phyloP scores from a whole-genome alignment of 1,140 invertebrate species.

The Pogonomyrmex californicus region DNA sequence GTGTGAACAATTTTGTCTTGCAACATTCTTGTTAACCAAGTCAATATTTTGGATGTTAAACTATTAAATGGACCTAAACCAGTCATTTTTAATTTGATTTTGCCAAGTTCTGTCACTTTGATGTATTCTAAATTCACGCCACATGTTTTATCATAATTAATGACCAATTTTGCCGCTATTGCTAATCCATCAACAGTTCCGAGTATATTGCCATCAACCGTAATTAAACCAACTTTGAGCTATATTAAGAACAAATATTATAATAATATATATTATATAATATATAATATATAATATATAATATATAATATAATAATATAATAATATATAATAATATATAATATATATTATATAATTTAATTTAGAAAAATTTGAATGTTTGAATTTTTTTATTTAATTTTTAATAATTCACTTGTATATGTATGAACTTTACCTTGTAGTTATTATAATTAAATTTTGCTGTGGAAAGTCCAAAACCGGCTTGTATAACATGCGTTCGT shows the following conservation, averaged over 20 bases:
- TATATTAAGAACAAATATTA: conserved; percentile 55
- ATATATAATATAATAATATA: neutral
- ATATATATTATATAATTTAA: neutral
- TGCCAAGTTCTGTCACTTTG: conserved; percentile 53
- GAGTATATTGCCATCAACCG: conserved; percentile 64
- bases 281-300: neutral
- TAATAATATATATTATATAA: neutral
- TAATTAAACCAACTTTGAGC: conserved; percentile 69
- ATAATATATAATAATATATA: neutral
- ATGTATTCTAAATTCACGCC: conserved; percentile 38
- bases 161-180: conserved; percentile 47
- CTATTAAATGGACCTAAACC: conserved; percentile 60
- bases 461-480: conserved; percentile 63
- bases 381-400: neutral
- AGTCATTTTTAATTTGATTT: conserved; percentile 48
- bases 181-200: conserved; percentile 63
- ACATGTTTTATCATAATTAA: conserved; percentile 70
- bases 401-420: neutral
- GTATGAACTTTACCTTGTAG: conserved; percentile 68
- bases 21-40: conserved; percentile 59
- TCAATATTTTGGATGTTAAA: conserved; percentile 50
- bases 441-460: conserved; percentile 58
- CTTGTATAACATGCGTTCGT: conserved; percentile 52
- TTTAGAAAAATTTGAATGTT: neutral
- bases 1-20: conserved; percentile 36